Evolutionary conservation across 2,797 vertebrate genomes (phyloP), one percentile per base, ranked within the genome.

Genomic region (Gymnothorax javanicus): DNA sequence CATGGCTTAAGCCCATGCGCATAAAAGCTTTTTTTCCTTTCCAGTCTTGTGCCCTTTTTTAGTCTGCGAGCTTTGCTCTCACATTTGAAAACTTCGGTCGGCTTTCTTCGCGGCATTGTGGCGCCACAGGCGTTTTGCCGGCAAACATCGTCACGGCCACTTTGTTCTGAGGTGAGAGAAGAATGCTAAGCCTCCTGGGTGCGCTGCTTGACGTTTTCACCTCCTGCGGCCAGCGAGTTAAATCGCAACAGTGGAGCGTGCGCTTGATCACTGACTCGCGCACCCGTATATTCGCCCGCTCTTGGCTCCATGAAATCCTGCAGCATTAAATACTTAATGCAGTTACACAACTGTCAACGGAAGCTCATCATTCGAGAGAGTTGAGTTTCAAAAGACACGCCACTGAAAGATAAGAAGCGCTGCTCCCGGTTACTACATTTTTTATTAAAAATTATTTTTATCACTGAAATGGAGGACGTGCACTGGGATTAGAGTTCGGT

Each of bases 391-490:
- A 8, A 3, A 59, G 84, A 75, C 57, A 50, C 43, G 25, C 54
- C 12, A 23, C 71, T 4, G 7, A 85, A 23, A 25, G 59, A 79
- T 79, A 59, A 50, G 57, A n/a, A 62, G 17, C 77, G 20, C 25
- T 73, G 60, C 75, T 88, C 11, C 33, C 33, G 2, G 33, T 43
- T 87, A 85, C 83, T 89, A 62, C 64, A 87, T 89, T 86, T 90
- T 89, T 87, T 85, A 87, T 82, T 59, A 43, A 77, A 79, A 89
- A 87, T 90, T 20, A 89, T 82, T 89, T 88, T 87, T 85, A 88
- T 90, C 85, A 52, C 33, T 56, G 58, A 79, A 60, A 60, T 20
- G 56, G 20, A 82, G 25, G 27, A 83, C 27, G 2, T 8, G 58
- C 13, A 4, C 86, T 73, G 11, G 86, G 71, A 91, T 91, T 86